Conservation (phyloP, 2,888 invertebrate species). For the Lutraria lutraria region DNA sequence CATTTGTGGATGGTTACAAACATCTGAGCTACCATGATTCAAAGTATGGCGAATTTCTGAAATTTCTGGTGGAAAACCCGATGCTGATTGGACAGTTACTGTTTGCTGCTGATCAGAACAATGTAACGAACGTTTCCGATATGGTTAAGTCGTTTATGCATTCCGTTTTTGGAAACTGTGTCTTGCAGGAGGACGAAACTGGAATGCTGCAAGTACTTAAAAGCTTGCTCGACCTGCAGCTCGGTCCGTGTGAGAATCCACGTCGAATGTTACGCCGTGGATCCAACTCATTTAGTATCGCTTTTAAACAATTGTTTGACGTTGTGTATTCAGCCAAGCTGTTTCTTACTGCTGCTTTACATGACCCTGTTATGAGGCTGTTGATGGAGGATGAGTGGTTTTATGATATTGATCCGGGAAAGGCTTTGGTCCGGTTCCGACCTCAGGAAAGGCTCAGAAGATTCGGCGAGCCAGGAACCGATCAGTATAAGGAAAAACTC, state of each 20-base stretch:
- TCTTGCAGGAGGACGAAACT: conserved; percentile 92
- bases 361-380: conserved; percentile 95
- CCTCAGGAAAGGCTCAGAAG: conserved; percentile 89
- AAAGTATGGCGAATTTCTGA: conserved; percentile 91
- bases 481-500: conserved; percentile 91
- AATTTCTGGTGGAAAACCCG: conserved; percentile 90
- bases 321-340: conserved; percentile 96
- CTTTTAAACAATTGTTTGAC: conserved; percentile 96
- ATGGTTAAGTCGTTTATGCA: conserved; percentile 76
- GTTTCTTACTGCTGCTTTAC: conserved; percentile 96
- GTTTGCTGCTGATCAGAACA: conserved; percentile 88
- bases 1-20: conserved; percentile 89
- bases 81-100: conserved; percentile 91
- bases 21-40: conserved; percentile 93
- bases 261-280: conserved; percentile 91
- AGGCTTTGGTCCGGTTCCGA: conserved; percentile 90
- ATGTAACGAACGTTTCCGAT: conserved; percentile 68
- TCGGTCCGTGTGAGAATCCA: conserved; percentile 90
- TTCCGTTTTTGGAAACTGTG: conserved; percentile 90
- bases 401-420: conserved; percentile 96
- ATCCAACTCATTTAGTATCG: conserved; percentile 94
- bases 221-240: conserved; percentile 90
- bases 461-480: conserved; percentile 92
- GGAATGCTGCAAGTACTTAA: conserved; percentile 85
- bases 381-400: conserved; percentile 96